These are phyloP conservation scores for Orycteropus afer DNA, from an alignment of 2,113 vertebrate genomes.

Conservation along the genomic window DNA sequence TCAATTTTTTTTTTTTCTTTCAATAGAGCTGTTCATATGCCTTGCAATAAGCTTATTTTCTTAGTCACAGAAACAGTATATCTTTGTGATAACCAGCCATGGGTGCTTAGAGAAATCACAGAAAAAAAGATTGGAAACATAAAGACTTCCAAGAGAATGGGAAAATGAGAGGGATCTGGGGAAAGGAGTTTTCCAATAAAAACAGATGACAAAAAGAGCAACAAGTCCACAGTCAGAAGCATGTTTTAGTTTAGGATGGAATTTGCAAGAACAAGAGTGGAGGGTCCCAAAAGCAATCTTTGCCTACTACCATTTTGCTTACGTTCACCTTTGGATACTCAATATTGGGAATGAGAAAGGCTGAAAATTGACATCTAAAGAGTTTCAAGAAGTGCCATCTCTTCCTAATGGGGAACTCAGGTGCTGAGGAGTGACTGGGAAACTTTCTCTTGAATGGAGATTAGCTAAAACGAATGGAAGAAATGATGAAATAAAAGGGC, in stretches of 20 bases:
- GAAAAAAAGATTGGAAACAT: not conserved
- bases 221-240: not conserved
- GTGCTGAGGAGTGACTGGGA: not conserved
- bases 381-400: not conserved
- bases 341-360: not conserved
- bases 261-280: not conserved
- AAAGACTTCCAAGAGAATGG: not conserved
- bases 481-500: no score
- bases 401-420: not conserved
- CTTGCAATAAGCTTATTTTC: conserved; percentile 26
- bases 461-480: no score
- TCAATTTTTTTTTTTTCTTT: not conserved
- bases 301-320: not conserved
- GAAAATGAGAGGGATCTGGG: not conserved
- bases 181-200: not conserved
- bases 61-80: not conserved
- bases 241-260: not conserved
- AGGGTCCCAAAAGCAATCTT: not conserved
- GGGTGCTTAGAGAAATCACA: not conserved
- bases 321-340: not conserved
- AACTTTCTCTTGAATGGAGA: no score
- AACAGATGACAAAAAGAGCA: not conserved
- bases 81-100: not conserved
- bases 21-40: not conserved
- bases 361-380: not conserved